A percentile compares a stretch with the other conserved stretches of the same genome.
phyloP scores from a whole-genome alignment of 2,888 invertebrate species.

The Aleiodes leptofemur region DNA sequence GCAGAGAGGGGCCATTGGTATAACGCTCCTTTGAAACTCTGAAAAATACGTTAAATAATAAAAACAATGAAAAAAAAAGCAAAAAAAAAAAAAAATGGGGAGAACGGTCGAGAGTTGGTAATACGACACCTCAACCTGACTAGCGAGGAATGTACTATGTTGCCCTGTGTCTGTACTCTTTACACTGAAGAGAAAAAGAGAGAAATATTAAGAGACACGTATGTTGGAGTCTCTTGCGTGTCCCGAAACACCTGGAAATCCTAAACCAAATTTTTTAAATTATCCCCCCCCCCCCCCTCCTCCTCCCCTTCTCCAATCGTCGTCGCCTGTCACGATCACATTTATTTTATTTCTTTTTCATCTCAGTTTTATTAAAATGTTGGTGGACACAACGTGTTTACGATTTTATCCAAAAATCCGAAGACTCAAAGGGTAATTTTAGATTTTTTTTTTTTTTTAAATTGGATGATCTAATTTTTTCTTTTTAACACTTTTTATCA shows the following conservation, averaged over 20 bases:
- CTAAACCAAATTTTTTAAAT: conserved; percentile 52
- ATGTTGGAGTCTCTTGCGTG: conserved; percentile 29
- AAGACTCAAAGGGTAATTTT: not conserved
- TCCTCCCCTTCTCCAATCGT: not conserved
- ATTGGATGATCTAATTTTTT: too few species aligned
- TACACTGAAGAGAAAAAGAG: not conserved
- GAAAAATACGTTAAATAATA: conserved; percentile 26
- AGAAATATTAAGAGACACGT: conserved; percentile 7
- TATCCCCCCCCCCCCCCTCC: not conserved
- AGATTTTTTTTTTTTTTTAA: not conserved
- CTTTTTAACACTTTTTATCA: too few species aligned
- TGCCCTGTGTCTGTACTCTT: conserved; percentile 35
- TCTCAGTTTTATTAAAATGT: conserved; percentile 8
- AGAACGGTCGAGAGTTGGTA: conserved; percentile 60
- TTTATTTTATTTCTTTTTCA: not conserved
- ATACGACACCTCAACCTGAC: conserved; percentile 63
- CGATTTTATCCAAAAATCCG: too few species aligned
- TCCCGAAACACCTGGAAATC: conserved; percentile 56
- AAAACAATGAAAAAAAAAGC: conserved; percentile 2
- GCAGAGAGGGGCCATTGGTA: conserved; percentile 40
- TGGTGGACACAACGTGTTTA: too few species aligned
- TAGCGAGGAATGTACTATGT: conserved; percentile 61
- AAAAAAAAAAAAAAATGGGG: conserved; percentile 33
- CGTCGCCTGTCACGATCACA: conserved; percentile 9
- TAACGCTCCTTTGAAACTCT: conserved; percentile 47